Conservation (phyloP, 1,140 invertebrate genomes). For the Marisa cornuarietis region DNA sequence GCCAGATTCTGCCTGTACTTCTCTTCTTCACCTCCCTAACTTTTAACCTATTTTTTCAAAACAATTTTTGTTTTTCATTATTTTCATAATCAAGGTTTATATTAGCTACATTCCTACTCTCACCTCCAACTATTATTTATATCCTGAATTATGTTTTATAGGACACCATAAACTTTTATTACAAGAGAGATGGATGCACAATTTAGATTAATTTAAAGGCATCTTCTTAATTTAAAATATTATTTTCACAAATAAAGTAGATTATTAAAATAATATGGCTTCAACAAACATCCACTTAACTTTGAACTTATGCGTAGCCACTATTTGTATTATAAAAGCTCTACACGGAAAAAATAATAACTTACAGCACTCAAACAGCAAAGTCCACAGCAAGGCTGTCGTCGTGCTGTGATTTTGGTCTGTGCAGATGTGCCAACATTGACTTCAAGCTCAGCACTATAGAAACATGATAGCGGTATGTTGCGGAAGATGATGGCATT, state of each 20-base stretch:
- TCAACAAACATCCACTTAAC: no score
- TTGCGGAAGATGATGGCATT: constrained; percentile 48
- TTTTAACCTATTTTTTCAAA: background rate
- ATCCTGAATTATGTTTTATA: background rate
- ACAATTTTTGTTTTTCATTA: background rate
- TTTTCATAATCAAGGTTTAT: no score
- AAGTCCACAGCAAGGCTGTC: constrained; percentile 39
- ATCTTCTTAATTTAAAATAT: background rate
- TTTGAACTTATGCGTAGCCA: no score
- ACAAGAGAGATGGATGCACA: background rate
- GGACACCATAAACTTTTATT: background rate
- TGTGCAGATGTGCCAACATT: constrained; percentile 42
- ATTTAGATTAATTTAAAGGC: background rate
- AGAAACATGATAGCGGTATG: constrained; percentile 49
- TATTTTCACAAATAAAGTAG: no score
- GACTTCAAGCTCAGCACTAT: constrained; percentile 50
- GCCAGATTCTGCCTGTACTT: background rate
- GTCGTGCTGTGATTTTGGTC: constrained; percentile 41
- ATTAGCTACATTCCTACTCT: no score
- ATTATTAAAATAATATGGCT: no score
- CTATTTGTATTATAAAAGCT: no score
- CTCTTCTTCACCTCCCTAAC: no score
- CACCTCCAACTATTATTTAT: no score
- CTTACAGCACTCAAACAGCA: constrained; percentile 26
- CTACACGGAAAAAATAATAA: no score